These are phyloP conservation scores for Chamaetylas fuelleborni DNA, from an alignment of 2,113 vertebrate genomes.

Conservation along the genomic window DNA sequence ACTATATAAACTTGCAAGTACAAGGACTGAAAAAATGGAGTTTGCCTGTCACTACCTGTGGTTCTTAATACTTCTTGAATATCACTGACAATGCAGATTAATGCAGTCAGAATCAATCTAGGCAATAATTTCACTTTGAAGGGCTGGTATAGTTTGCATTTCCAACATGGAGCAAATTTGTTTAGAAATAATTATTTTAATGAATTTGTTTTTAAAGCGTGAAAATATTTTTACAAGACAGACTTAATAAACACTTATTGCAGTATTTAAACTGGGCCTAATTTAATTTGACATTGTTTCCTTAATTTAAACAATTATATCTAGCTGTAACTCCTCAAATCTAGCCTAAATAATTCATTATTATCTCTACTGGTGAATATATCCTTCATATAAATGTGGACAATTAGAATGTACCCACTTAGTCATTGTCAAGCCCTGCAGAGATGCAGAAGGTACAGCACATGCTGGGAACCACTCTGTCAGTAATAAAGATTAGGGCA, in stretches of 20 bases:
- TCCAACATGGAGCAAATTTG: not conserved
- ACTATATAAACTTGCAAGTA: not conserved
- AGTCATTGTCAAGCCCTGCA: slow-evolving; percentile 59
- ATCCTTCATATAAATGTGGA: slow-evolving; percentile 47
- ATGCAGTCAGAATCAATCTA: not conserved
- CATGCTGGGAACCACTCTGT: slow-evolving; percentile 14
- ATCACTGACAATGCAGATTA: not conserved
- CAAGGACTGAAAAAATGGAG: not conserved
- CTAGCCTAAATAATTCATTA: slow-evolving; percentile 54
- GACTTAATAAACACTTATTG: slow-evolving; percentile 46
- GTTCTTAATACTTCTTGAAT: not conserved
- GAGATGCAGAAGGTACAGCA: slow-evolving; percentile 43
- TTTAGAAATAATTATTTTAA: slow-evolving; percentile 49
- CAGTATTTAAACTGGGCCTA: slow-evolving; percentile 20
- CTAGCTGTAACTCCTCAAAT: slow-evolving; percentile 30
- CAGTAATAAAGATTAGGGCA: slow-evolving; percentile 49
- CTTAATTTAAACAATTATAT: slow-evolving; percentile 48
- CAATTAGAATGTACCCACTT: slow-evolving; percentile 57
- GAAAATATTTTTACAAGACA: slow-evolving; percentile 39
- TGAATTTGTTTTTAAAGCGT: not conserved
- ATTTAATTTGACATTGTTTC: slow-evolving; percentile 45
- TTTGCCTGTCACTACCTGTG: not conserved
- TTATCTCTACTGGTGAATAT: slow-evolving; percentile 57
- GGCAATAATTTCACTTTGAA: not conserved
- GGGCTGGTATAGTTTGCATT: not conserved